Percentiles rank a stretch among this genome's conserved stretches.
Conservation (phyloP, 2,113 vertebrate genomes). For the Gymnogyps californianus region DNA sequence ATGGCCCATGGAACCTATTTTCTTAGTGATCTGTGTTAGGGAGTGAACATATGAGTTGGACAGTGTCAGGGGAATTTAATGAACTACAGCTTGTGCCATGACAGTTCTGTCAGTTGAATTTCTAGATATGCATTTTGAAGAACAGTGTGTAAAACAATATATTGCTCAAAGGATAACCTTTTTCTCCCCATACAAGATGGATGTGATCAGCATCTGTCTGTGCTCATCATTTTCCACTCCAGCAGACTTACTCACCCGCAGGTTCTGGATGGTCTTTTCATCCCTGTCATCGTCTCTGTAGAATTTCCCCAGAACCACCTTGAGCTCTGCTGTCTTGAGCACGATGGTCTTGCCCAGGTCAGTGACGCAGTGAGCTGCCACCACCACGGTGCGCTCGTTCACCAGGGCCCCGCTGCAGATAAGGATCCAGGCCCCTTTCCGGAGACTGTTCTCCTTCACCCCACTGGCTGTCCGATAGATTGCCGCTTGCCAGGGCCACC, state of each 20-base stretch:
- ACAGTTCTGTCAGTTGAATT: not conserved
- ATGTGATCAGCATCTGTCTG: not conserved
- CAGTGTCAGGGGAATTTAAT: not conserved
- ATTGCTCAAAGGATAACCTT: not conserved
- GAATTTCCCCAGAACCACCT: conserved; percentile 90
- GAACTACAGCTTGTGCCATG: not conserved
- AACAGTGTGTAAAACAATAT: not conserved
- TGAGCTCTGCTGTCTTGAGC: conserved; percentile 84
- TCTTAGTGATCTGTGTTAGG: not conserved
- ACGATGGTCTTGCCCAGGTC: conserved; percentile 86
- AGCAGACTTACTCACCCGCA: conserved; percentile 78
- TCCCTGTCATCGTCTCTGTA: conserved; percentile 85
- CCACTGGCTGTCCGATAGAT: conserved; percentile 82
- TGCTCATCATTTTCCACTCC: not conserved
- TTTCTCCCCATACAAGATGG: not conserved
- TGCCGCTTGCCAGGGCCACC: conserved; percentile 96
- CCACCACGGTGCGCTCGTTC: conserved; percentile 90
- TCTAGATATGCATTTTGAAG: not conserved
- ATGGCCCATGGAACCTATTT: not conserved
- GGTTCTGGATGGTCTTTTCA: conserved; percentile 85
- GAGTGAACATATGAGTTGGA: not conserved
- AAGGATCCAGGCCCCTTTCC: conserved; percentile 85
- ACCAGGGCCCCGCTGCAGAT: conserved; percentile 94
- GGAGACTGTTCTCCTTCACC: conserved; percentile 64
- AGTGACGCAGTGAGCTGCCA: conserved; percentile 93